Percentiles rank a stretch among this genome's conserved stretches.
Conservation (phyloP, 2,888 invertebrate species). For the Prosapia bicincta region DNA sequence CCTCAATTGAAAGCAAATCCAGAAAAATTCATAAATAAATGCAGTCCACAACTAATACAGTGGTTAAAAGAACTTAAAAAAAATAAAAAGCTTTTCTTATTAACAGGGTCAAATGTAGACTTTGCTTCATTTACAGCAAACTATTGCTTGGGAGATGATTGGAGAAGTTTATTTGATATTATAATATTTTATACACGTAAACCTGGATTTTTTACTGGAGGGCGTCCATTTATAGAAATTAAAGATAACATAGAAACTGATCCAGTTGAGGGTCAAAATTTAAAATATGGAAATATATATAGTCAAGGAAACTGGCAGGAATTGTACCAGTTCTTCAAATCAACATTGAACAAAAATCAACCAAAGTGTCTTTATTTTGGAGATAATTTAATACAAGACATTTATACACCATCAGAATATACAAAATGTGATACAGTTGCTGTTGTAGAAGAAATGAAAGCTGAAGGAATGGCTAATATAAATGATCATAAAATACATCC, state of each 20-base stretch:
- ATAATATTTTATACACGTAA: slow-evolving; percentile 66
- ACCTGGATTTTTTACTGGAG: slow-evolving; percentile 64
- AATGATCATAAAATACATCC: slow-evolving; percentile 44
- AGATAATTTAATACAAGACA: slow-evolving; percentile 73
- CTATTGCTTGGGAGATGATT: slow-evolving; percentile 60
- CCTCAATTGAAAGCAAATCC: slow-evolving; percentile 55
- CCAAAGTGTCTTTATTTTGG: slow-evolving; percentile 67
- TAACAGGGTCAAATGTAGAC: slow-evolving; percentile 70
- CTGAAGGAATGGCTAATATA: slow-evolving; percentile 51
- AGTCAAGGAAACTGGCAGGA: slow-evolving; percentile 60
- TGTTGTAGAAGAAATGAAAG: slow-evolving; percentile 65
- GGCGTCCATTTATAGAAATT: slow-evolving; percentile 54
- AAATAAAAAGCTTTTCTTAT: slow-evolving; percentile 58
- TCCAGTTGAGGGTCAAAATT: slow-evolving; percentile 44
- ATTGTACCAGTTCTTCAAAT: slow-evolving; percentile 49
- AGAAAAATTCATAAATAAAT: slow-evolving; percentile 57
- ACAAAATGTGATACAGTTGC: slow-evolving; percentile 64
- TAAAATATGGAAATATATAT: slow-evolving; percentile 53
- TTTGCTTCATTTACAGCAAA: slow-evolving; percentile 63
- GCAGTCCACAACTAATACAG: slow-evolving; percentile 49
- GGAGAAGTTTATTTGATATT: slow-evolving; percentile 62
- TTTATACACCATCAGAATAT: slow-evolving; percentile 60
- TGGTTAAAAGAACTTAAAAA: slow-evolving; percentile 58
- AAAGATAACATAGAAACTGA: slow-evolving; percentile 47
- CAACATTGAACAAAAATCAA: slow-evolving; percentile 45